Evolutionary conservation across 2,888 invertebrate genomes (phyloP).

Genomic region (Lagria hirta): DNA sequence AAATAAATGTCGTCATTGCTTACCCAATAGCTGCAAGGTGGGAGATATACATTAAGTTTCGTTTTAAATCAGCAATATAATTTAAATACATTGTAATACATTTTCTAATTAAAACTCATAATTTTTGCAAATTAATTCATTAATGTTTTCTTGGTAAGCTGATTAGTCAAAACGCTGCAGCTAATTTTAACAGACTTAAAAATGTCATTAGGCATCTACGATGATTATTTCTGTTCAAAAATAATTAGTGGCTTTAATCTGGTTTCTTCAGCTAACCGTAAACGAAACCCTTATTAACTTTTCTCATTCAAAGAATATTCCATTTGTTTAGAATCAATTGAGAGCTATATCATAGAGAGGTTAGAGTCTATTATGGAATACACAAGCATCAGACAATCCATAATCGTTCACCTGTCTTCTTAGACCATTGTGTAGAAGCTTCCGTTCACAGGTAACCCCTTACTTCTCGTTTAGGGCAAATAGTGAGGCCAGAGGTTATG

Average conservation of each 20-base stretch:
- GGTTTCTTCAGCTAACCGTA: slow-evolving; percentile 17
- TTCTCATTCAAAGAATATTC: slow-evolving; percentile 8
- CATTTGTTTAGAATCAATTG: slow-evolving; percentile 2
- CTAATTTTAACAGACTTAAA: no score
- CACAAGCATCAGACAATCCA: slow-evolving; percentile 27
- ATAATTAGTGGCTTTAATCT: slow-evolving; percentile 16
- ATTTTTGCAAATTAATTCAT: no score
- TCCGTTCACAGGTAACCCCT: slow-evolving; percentile 46
- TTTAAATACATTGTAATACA: no score
- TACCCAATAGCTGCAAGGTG: no score
- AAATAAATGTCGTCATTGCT: no score
- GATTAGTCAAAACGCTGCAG: no score
- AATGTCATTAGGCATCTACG: no score
- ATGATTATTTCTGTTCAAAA: no score
- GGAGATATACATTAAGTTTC: no score
- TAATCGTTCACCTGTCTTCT: slow-evolving; percentile 48
- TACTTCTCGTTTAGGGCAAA: slow-evolving; percentile 18
- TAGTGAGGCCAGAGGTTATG: slow-evolving; percentile 43
- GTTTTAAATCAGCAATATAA: no score
- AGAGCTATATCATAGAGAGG: slow-evolving; percentile 2
- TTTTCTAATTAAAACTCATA: no score
- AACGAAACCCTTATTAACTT: slow-evolving; percentile 19
- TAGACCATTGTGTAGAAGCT: slow-evolving; percentile 41
- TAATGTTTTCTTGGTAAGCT: no score
- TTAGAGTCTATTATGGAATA: slow-evolving; percentile 15